These are phyloP conservation scores for Crotalus horridus DNA, from an alignment of 2,113 vertebrate genomes.

Conservation along the genomic window DNA sequence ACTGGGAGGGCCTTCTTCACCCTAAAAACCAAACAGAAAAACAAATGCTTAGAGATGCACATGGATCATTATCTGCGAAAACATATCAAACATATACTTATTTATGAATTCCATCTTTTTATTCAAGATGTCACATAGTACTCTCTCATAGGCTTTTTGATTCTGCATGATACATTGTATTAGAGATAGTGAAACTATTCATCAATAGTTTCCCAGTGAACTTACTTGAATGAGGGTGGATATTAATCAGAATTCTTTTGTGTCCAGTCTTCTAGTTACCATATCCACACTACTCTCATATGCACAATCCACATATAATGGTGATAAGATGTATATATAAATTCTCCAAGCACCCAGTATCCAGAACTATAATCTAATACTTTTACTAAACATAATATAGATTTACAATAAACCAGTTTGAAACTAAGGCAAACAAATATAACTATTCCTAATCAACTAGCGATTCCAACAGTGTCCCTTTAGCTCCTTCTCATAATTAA, in stretches of 20 bases:
- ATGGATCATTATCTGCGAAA: neutral
- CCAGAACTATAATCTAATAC: neutral
- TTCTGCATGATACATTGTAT: neutral
- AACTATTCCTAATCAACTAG: neutral
- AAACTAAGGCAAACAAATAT: neutral
- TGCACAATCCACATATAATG: neutral
- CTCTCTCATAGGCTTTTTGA: neutral
- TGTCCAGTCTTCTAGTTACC: neutral
- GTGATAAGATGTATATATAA: neutral
- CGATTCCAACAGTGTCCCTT: neutral
- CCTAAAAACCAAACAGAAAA: slow-evolving; percentile 73
- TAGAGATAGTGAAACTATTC: neutral
- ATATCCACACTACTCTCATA: neutral
- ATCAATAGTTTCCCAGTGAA: neutral
- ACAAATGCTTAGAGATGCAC: slow-evolving; percentile 14
- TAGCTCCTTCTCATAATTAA: neutral
- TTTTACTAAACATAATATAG: neutral
- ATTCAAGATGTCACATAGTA: neutral
- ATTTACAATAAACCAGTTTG: neutral
- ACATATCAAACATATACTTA: neutral
- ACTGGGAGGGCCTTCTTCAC: slow-evolving; percentile 98
- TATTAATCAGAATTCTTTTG: neutral
- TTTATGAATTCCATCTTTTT: neutral
- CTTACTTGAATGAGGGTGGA: neutral
- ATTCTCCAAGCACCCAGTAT: neutral